These are phyloP conservation scores for Clarias macrocephalus DNA, from an alignment of 2,113 vertebrate genomes.

Conservation along the genomic window DNA sequence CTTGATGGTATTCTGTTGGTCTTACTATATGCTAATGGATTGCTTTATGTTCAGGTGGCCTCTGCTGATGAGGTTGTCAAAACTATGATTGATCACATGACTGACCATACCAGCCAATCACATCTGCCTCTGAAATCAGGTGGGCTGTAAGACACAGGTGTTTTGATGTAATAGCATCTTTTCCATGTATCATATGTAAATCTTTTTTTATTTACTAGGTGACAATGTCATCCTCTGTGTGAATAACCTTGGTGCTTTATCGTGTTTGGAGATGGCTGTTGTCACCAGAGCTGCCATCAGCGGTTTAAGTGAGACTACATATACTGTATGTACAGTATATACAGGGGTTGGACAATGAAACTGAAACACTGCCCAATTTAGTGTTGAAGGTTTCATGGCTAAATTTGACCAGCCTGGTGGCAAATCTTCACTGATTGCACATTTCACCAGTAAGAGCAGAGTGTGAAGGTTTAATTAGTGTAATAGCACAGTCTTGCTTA, in stretches of 20 bases:
- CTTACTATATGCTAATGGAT: neutral
- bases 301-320: constrained; percentile 75
- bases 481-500: no score
- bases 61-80: constrained; percentile 79
- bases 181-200: neutral
- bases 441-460: no score
- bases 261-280: constrained; percentile 87
- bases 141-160: constrained; percentile 51
- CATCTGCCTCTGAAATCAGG: constrained; percentile 76
- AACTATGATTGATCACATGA: constrained; percentile 89
- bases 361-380: no score
- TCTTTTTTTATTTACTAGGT: constrained; percentile 67
- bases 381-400: no score
- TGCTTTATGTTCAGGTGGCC: constrained; percentile 69
- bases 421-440: no score
- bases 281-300: constrained; percentile 76
- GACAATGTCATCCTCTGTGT: constrained; percentile 82
- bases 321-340: neutral
- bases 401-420: no score
- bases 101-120: constrained; percentile 75
- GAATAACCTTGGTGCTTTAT: constrained; percentile 92
- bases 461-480: no score
- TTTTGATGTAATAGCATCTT: neutral
- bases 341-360: no score
- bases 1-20: neutral